Evolutionary conservation across 2,113 vertebrate species (phyloP), one percentile per base, ranked within the genome.

Genomic region (Pollachius pollachius): DNA sequence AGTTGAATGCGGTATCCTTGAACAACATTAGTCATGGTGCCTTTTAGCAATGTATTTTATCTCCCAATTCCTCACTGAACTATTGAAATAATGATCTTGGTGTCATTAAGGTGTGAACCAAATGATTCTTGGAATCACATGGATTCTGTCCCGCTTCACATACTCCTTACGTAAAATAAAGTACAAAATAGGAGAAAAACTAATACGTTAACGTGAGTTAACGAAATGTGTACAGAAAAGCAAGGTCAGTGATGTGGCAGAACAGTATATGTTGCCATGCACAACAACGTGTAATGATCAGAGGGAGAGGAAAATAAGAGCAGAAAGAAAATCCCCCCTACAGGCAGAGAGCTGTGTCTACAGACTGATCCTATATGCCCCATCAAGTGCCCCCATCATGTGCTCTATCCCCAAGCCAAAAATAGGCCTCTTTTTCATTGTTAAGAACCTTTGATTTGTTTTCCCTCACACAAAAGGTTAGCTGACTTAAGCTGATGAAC

Each of bases 281-380:
- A 82, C 77, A 9, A 66, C 73, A 62, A 71, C 72, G 78, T 81
- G 62, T 75, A 77, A 85, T 81, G 81, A 83, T 77, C 75, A 77
- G 65, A 81, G 68, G 57, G 18, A 62, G 15, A 61, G 0, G 81
- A 80, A 76, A 73, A 16, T 69, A 71, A 71, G 68, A 64, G 79
- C 64, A 66, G 68, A 59, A 16, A 65, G 54, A 72, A 74, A 81
- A 64, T 59, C 74, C 15, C 63, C 30, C 77, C 73, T 6, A 2
- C 37, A 56, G 69, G 69, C 79, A 72, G 76, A 74, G 68, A 74
- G 75, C 0, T 52, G 21, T 68, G 65, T 85, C 73, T 75, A 60
- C 70, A 72, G 71, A 79, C 77, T 70, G 76, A 64, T 82, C 73
- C 61, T 17, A 41, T 74, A 6, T 48, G 78, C 78, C 64, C 77